Conservation (phyloP, 2,797 vertebrate genomes). For the Labeo calbasu region DNA sequence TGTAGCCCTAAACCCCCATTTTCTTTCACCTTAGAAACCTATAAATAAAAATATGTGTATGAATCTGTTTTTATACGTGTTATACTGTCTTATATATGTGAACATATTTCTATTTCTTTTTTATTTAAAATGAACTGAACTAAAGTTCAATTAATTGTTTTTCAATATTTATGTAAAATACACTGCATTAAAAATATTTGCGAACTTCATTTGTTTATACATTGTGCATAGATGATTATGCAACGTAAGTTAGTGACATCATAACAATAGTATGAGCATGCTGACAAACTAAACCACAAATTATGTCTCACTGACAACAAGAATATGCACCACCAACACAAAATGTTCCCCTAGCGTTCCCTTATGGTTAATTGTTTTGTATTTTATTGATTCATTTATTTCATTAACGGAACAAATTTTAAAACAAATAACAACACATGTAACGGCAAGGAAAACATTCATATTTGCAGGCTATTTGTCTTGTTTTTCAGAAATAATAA, state of each 20-base stretch:
- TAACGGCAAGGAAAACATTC: neutral
- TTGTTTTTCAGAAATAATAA: neutral
- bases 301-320: neutral
- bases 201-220: neutral
- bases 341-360: neutral
- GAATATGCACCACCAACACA: too few relatives aligned
- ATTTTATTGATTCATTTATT: too few relatives aligned
- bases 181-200: neutral
- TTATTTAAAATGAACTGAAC: neutral
- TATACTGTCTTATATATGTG: neutral
- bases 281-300: neutral
- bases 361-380: neutral
- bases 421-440: too few relatives aligned
- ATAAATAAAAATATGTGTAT: neutral
- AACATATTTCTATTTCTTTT: too few relatives aligned
- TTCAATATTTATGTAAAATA: neutral
- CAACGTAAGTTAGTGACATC: neutral
- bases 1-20: slow-evolving; percentile 15
- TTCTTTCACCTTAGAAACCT: slow-evolving; percentile 44
- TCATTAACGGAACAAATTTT: too few relatives aligned
- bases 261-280: neutral
- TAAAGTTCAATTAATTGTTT: neutral
- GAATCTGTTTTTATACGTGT: neutral
- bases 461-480: too few relatives aligned
- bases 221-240: neutral